Evolutionary conservation across 2,888 invertebrate species (phyloP).

Genomic region (Pilophorus perplexus): DNA sequence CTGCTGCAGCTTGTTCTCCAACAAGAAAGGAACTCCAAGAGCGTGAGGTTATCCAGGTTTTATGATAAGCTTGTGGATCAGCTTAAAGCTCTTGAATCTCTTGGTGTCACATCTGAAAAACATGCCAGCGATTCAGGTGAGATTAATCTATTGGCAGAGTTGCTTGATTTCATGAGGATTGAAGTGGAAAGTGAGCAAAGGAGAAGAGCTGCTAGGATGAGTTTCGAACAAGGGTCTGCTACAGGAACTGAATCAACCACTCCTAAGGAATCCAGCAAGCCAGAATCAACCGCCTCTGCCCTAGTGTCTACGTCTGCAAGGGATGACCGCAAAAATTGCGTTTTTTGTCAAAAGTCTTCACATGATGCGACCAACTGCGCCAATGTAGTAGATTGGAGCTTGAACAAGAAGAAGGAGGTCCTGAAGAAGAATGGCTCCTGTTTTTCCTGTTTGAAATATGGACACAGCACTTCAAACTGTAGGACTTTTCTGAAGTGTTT

Average conservation of each 20-base stretch:
- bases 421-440: too few relatives aligned
- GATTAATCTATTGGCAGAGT: too few relatives aligned
- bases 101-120: neutral
- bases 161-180: too few relatives aligned
- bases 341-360: neutral
- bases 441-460: neutral
- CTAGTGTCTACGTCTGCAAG: neutral
- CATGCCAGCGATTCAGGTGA: too few relatives aligned
- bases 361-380: neutral
- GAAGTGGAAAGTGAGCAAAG: conserved; percentile 11
- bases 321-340: neutral
- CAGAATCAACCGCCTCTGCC: neutral
- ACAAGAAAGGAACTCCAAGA: conserved; percentile 43
- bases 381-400: neutral
- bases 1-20: conserved; percentile 48
- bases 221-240: neutral
- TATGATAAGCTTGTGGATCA: conserved; percentile 50
- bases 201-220: neutral
- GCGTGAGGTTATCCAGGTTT: neutral
- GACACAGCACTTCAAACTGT: neutral
- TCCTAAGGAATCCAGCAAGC: too few relatives aligned
- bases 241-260: neutral
- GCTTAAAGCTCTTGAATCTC: conserved; percentile 43
- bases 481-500: neutral
- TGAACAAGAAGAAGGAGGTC: neutral